These are phyloP conservation scores for Enteromius afrohamiltoni DNA, from an alignment of 2,797 vertebrate species.

Conservation along the genomic window DNA sequence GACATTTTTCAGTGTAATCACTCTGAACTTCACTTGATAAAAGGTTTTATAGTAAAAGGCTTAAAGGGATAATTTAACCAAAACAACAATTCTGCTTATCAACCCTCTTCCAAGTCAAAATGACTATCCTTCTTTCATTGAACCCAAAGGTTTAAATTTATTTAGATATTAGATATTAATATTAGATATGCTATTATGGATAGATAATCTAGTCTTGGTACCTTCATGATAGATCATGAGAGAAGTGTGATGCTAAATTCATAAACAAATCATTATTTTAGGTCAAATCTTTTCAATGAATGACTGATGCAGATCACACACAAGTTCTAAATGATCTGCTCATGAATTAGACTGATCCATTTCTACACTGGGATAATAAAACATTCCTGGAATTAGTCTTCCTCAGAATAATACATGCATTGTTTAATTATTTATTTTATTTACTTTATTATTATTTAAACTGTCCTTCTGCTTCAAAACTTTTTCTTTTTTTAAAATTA, in stretches of 20 bases:
- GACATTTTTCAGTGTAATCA: constrained; percentile 17
- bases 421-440: neutral
- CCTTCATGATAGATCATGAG: neutral
- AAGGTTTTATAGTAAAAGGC: constrained; percentile 5
- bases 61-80: neutral
- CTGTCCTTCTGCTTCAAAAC: too few relatives aligned
- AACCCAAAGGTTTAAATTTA: neutral
- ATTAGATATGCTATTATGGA: neutral
- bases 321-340: neutral
- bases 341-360: neutral
- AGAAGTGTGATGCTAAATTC: neutral
- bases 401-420: neutral
- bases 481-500: too few relatives aligned
- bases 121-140: neutral
- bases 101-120: neutral
- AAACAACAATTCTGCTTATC: neutral
- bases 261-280: neutral
- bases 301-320: neutral
- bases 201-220: neutral
- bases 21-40: neutral
- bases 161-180: too few relatives aligned
- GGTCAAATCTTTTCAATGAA: neutral
- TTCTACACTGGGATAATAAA: neutral
- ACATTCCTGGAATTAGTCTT: neutral
- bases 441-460: neutral